phyloP scores from a whole-genome alignment of 2,888 invertebrate species.

The Cantharis rufa region DNA sequence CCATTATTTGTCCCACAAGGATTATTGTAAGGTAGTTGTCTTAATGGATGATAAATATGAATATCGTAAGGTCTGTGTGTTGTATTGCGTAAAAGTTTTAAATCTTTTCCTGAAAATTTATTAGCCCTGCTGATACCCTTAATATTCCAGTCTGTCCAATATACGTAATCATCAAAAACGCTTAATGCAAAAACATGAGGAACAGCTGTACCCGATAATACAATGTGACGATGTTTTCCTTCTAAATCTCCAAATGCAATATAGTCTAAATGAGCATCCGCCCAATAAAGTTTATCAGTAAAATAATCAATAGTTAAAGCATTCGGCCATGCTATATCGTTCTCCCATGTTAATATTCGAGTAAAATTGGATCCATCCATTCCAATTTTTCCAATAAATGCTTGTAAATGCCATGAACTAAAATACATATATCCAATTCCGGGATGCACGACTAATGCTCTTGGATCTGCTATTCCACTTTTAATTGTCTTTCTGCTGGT shows the following conservation, averaged over 20 bases:
- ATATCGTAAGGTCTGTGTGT: conserved; percentile 95
- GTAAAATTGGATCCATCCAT: conserved; percentile 95
- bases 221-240: conserved; percentile 83
- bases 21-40: conserved; percentile 83
- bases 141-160: conserved; percentile 99
- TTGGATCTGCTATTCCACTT: conserved; percentile 88
- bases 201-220: conserved; percentile 77
- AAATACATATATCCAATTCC: conserved; percentile 92
- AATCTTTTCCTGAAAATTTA: conserved; percentile 83
- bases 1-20: conserved; percentile 93
- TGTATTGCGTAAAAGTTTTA: conserved; percentile 79
- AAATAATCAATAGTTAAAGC: conserved; percentile 96
- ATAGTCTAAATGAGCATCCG: conserved; percentile 97
- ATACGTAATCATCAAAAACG: conserved; percentile 90
- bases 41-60: conserved; percentile 86
- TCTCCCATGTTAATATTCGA: conserved; percentile 86
- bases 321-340: conserved; percentile 98
- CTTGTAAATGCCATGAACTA: conserved; percentile 94
- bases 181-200: conserved; percentile 96
- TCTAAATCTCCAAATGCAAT: conserved; percentile 94
- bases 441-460: conserved; percentile 94
- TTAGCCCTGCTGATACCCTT: conserved; percentile 90
- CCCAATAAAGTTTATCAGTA: conserved; percentile 94
- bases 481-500: conserved; percentile 87
- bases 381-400: conserved; percentile 94